A percentile compares a stretch with the other conserved stretches of the same genome.
Evolutionary conservation across 2,797 vertebrate species (phyloP).

Genomic region (Naso thynnoides): DNA sequence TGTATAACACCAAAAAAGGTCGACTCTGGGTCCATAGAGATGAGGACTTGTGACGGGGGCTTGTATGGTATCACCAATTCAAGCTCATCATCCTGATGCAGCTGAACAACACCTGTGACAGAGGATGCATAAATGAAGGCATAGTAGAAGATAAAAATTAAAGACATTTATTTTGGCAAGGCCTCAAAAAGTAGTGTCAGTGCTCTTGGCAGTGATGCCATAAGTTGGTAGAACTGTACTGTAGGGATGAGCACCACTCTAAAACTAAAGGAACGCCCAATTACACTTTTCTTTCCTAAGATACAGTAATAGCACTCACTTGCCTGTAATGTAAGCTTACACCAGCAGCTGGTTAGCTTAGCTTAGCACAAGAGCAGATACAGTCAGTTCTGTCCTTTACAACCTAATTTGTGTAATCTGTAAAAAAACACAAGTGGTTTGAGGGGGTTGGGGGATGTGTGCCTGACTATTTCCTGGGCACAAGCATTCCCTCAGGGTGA

Average conservation of each 20-base stretch:
- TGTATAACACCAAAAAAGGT: constrained; percentile 78
- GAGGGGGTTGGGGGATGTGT: neutral
- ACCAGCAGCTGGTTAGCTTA: constrained; percentile 9
- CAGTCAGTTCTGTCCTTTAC: neutral
- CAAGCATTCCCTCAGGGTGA: neutral
- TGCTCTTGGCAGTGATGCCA: neutral
- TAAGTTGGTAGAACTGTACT: neutral
- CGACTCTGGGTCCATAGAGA: constrained; percentile 67
- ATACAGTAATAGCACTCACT: neutral
- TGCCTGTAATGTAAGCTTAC: neutral
- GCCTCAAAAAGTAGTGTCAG: neutral
- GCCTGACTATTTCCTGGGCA: constrained; percentile 4
- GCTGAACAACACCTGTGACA: constrained; percentile 66
- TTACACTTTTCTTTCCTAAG: neutral
- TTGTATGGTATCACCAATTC: constrained; percentile 65
- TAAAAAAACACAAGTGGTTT: neutral
- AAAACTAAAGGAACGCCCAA: constrained; percentile 2
- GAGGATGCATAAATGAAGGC: neutral
- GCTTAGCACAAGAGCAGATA: constrained; percentile 18
- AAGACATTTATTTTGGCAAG: neutral
- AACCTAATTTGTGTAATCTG: constrained; percentile 2
- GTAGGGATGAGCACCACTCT: neutral
- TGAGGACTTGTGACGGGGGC: constrained; percentile 55
- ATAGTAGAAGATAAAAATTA: neutral
- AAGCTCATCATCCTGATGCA: constrained; percentile 66